Percentiles rank a stretch among this genome's conserved stretches.
These are phyloP conservation scores for Pteropus alecto DNA, from an alignment of 2,113 vertebrate species.

Conservation along the genomic window DNA sequence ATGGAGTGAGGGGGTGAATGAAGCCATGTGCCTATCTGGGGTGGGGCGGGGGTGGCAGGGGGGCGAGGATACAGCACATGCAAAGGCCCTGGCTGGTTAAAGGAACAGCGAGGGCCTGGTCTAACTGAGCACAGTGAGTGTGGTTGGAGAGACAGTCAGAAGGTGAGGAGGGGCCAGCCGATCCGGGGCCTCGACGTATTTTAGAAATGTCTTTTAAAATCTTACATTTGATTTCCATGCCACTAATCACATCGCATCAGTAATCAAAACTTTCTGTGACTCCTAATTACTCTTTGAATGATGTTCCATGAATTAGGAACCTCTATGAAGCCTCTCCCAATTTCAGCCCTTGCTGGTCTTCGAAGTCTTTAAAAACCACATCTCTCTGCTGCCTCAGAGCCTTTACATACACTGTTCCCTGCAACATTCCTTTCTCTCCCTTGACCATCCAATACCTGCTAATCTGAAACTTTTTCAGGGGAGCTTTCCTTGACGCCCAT, in stretches of 20 bases:
- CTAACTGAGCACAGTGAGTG: too few species aligned
- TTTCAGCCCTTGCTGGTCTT: neutral
- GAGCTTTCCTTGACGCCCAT: neutral
- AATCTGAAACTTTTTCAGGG: neutral
- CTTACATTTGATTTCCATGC: neutral
- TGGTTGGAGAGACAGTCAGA: neutral
- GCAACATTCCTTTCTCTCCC: neutral
- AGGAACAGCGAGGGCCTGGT: rapidly evolving
- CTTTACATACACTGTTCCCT: rapidly evolving
- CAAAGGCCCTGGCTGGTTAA: neutral
- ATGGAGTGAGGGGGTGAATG: neutral
- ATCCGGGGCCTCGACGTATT: neutral
- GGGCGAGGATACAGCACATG: neutral
- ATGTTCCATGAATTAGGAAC: neutral
- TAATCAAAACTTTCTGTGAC: neutral
- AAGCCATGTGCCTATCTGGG: neutral
- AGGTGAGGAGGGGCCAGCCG: neutral
- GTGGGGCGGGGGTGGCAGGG: neutral
- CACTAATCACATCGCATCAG: neutral
- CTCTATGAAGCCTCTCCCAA: rapidly evolving
- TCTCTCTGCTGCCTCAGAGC: neutral
- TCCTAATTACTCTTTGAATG: neutral
- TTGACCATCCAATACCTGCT: neutral
- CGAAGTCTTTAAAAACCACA: neutral
- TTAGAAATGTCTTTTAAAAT: neutral